A percentile compares a stretch with the other conserved stretches of the same genome.
phyloP scores from a whole-genome alignment of 2,113 vertebrate genomes.

The Cyphomyrus plagiostoma region DNA sequence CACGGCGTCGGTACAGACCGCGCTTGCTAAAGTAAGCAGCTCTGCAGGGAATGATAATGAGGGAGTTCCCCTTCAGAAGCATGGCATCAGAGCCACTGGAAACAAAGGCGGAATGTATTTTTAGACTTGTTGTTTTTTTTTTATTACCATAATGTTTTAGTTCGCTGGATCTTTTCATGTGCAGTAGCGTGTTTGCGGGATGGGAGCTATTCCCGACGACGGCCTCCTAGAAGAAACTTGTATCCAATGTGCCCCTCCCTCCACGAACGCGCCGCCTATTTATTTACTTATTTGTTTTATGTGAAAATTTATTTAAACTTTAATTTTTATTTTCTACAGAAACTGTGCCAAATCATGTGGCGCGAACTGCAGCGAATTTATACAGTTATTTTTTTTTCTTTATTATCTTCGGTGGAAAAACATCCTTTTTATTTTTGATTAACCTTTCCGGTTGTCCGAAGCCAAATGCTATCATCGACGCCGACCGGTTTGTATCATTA shows the following conservation, averaged over 20 bases:
- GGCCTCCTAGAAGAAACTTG: constrained; percentile 12
- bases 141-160: constrained; percentile 58
- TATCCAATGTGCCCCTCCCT: not conserved
- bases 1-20: not conserved
- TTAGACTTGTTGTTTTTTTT: constrained; percentile 58
- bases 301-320: not conserved
- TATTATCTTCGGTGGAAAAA: not conserved
- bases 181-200: constrained; percentile 36
- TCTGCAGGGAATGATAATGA: constrained; percentile 37
- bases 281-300: not conserved
- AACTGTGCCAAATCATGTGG: not conserved
- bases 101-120: constrained; percentile 54
- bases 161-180: constrained; percentile 53
- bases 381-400: not conserved
- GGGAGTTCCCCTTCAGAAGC: constrained; percentile 9
- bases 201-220: constrained; percentile 23
- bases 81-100: constrained; percentile 12
- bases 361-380: not conserved
- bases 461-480: not conserved
- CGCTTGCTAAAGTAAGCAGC: not conserved
- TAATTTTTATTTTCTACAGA: not conserved
- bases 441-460: not conserved
- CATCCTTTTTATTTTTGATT: not conserved
- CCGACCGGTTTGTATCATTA: not conserved
- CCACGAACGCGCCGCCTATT: not conserved